Evolutionary conservation across 2,888 invertebrate species (phyloP).

Genomic region (Epinotia nisella): DNA sequence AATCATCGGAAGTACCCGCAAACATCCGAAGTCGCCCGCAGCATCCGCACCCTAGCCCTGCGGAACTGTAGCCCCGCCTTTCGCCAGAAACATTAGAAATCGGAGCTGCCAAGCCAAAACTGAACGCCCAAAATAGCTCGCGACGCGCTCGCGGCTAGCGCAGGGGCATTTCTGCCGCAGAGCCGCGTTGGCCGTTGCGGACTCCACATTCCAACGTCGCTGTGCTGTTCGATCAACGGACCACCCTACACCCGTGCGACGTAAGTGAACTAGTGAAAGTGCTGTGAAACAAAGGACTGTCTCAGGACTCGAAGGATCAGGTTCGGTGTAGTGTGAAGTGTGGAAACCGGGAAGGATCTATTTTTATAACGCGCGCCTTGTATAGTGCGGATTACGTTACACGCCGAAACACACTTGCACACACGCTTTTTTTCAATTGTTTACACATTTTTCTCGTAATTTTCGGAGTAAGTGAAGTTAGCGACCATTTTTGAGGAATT

Average conservation of each 20-base stretch:
- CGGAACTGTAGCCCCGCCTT: constrained; percentile 52
- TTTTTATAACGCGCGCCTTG: constrained; percentile 64
- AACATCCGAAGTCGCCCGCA: constrained; percentile 15
- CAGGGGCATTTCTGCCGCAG: constrained; percentile 68
- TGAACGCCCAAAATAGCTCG: constrained; percentile 73
- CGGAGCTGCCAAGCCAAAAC: constrained; percentile 80
- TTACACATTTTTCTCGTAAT: not conserved
- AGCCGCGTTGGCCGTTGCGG: constrained; percentile 89
- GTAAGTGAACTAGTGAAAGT: constrained; percentile 79
- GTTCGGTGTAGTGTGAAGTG: constrained; percentile 28
- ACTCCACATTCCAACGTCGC: constrained; percentile 89
- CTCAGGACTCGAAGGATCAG: not conserved
- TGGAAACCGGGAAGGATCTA: constrained; percentile 43
- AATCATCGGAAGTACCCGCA: constrained; percentile 2
- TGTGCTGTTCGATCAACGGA: constrained; percentile 79
- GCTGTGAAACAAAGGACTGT: constrained; percentile 45
- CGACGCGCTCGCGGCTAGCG: constrained; percentile 53
- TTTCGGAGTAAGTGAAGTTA: constrained; percentile 11
- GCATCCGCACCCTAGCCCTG: constrained; percentile 46
- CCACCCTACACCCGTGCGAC: constrained; percentile 83
- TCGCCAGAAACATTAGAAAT: constrained; percentile 65
- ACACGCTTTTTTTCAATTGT: constrained; percentile 11
- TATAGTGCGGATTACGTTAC: constrained; percentile 80
- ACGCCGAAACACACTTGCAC: constrained; percentile 40
- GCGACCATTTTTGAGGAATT: not conserved